Evolutionary conservation across 2,113 vertebrate genomes (phyloP), one percentile per base, ranked within the genome.

Genomic region (Chloropsis cyanopogon): DNA sequence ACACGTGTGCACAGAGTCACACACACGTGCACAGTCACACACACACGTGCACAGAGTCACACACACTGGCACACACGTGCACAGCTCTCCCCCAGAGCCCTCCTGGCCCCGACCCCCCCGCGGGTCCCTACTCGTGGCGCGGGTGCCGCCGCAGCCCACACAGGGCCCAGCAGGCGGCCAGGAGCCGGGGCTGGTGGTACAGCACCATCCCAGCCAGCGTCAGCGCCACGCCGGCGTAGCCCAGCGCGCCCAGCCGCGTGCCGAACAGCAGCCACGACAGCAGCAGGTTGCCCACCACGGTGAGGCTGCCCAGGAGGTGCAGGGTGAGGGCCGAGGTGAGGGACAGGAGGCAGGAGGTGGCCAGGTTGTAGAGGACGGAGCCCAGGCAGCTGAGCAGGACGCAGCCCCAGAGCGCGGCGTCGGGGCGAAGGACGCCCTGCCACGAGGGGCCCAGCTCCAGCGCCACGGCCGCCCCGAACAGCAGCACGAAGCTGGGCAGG

Each of bases 281-380:
- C 94, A 99, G 92, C 73, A 99, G 97, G 97, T 99, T 99, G 53
- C 99, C 99, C 96, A 99, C 98, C 63, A 99, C 97, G 2, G 98
- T 99, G 93, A 99, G 95, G 96, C 99, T 99, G 82, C 99, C 99
- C 57, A 99, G 98, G 87, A 99, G 98, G 12, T 99, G 99, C 96
- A 99, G 97, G 1, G 99, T 99, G 97, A 99, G 99, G 23, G 99
- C 99, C 0, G 99, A 99, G 41, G 99, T 99, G 91, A 99, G 99
- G 7, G 98, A 98, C 97, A 99, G 98, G 93, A 99, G 97, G 50
- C 98, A 98, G 98, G 98, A 99, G 97, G 99, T 99, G 96, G 99
- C 98, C 97, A 99, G 94, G 98, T 99, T 99, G 98, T 99, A 99
- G 90, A 99, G 97, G 84, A 99, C 99, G 0, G 99, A 99, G 90